Percentiles rank a stretch among this genome's conserved stretches.
Conservation (phyloP, 2,797 vertebrate species). For the Manis crassicaudata region DNA sequence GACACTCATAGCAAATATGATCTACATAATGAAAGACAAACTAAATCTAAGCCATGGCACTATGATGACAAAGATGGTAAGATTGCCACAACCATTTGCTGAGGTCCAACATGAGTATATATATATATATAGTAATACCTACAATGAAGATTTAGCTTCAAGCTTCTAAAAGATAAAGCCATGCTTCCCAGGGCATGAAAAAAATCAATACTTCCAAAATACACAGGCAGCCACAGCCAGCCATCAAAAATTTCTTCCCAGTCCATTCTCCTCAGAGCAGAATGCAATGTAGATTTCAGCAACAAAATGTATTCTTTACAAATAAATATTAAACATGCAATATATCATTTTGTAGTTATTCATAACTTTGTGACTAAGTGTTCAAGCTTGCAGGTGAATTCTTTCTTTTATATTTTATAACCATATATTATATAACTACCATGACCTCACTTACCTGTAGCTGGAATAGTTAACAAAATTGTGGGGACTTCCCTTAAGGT, state of each 20-base stretch:
- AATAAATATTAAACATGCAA: background rate
- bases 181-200: slow-evolving; percentile 21
- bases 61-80: slow-evolving; percentile 23
- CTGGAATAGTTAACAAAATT: background rate
- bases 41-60: background rate
- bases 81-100: background rate
- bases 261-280: background rate
- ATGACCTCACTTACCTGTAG: background rate
- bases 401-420: slow-evolving; percentile 47
- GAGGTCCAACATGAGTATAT: background rate
- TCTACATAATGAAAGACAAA: slow-evolving; percentile 10
- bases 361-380: slow-evolving; percentile 26
- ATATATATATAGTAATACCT: background rate
- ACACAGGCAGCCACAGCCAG: background rate
- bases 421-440: background rate
- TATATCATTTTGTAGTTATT: background rate
- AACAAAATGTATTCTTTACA: slow-evolving; percentile 36
- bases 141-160: slow-evolving; percentile 29
- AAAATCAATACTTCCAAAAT: slow-evolving; percentile 54
- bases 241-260: background rate
- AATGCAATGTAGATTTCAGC: background rate
- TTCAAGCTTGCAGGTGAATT: background rate
- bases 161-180: slow-evolving; percentile 30
- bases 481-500: background rate
- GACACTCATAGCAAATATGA: slow-evolving; percentile 8